These are phyloP conservation scores for Xenopus borealis DNA, from an alignment of 2,113 vertebrate species.

Conservation along the genomic window DNA sequence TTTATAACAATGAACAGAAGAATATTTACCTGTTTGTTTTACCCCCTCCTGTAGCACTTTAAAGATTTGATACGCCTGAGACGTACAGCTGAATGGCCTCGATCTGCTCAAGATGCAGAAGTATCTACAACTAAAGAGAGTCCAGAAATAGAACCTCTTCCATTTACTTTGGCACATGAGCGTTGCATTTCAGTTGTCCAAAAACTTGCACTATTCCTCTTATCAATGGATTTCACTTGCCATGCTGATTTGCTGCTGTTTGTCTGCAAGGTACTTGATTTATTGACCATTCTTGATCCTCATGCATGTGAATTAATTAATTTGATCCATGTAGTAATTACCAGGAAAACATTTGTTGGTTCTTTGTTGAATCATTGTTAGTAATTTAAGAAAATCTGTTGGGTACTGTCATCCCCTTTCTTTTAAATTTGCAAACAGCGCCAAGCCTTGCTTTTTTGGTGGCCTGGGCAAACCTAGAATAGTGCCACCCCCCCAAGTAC, in stretches of 20 bases:
- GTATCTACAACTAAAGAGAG: constrained; percentile 86
- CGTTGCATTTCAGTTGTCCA: constrained; percentile 96
- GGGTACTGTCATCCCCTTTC: too few relatives aligned
- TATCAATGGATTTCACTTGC: constrained; percentile 98
- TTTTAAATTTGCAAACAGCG: too few relatives aligned
- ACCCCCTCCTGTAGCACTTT: constrained; percentile 78
- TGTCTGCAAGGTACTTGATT: constrained; percentile 87
- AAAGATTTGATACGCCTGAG: constrained; percentile 95
- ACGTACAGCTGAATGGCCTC: constrained; percentile 95
- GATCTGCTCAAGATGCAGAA: constrained; percentile 90
- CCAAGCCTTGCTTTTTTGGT: too few relatives aligned
- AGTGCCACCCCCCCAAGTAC: too few relatives aligned
- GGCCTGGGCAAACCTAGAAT: too few relatives aligned
- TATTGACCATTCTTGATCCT: too few relatives aligned
- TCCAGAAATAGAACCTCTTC: constrained; percentile 90
- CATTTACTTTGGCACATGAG: constrained; percentile 93
- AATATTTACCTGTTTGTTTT: neutral
- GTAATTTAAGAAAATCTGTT: too few relatives aligned
- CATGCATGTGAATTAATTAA: too few relatives aligned
- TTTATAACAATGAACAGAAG: too few relatives aligned
- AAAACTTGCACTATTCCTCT: constrained; percentile 91
- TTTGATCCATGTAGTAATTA: too few relatives aligned
- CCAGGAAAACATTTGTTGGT: too few relatives aligned
- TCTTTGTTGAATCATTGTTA: too few relatives aligned
- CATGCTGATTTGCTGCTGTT: constrained; percentile 96